These are phyloP conservation scores for Harpegnathos saltator DNA, from an alignment of 1,140 invertebrate species.

Conservation along the genomic window DNA sequence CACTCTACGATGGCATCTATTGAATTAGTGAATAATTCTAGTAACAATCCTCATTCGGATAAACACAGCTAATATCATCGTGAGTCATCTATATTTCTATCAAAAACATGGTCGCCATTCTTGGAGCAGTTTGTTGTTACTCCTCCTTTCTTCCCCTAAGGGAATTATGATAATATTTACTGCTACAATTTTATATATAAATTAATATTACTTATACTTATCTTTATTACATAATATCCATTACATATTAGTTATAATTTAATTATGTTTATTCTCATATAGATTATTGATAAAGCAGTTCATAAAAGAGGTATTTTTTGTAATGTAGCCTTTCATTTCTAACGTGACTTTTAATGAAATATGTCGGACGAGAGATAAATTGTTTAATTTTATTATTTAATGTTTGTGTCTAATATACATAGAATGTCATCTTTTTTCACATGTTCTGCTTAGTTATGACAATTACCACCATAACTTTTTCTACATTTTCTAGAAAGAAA, in stretches of 20 bases:
- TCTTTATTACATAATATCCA: constrained; percentile 70
- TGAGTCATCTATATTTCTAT: constrained; percentile 63
- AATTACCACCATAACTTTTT: constrained; percentile 33
- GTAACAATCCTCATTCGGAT: constrained; percentile 81
- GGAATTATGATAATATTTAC: constrained; percentile 74
- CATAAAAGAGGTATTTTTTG: constrained; percentile 69
- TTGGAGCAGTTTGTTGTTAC: constrained; percentile 61
- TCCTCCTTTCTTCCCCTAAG: constrained; percentile 62
- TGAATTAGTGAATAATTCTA: constrained; percentile 84
- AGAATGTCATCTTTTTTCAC: constrained; percentile 44
- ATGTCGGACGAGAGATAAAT: constrained; percentile 31
- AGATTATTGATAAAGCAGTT: constrained; percentile 82
- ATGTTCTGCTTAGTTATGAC: constrained; percentile 24
- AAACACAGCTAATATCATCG: constrained; percentile 83
- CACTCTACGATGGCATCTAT: constrained; percentile 82
- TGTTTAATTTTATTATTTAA: constrained; percentile 54
- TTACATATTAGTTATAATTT: constrained; percentile 58
- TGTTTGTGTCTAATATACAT: constrained; percentile 55
- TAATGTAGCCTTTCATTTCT: constrained; percentile 59
- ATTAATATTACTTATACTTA: constrained; percentile 75
- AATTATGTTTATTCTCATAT: constrained; percentile 75
- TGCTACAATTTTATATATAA: constrained; percentile 84
- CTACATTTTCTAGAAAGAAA: constrained; percentile 35
- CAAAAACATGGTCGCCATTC: constrained; percentile 66
- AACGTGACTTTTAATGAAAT: constrained; percentile 53